These are phyloP conservation scores for Oryctes rhinoceros DNA, from an alignment of 1,140 invertebrate genomes.

Conservation along the genomic window DNA sequence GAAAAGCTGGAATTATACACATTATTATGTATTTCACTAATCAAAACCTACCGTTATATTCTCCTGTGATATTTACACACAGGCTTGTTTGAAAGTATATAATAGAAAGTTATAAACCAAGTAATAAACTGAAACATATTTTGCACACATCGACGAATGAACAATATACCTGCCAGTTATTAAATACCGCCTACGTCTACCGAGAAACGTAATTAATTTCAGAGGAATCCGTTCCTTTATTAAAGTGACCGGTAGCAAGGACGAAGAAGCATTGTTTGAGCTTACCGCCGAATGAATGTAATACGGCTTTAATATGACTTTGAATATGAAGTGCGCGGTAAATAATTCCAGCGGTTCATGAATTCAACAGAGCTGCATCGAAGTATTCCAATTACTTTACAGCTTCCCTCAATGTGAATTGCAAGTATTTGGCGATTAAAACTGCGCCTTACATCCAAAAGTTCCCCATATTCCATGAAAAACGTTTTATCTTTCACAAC, in stretches of 20 bases:
- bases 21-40: too few species aligned
- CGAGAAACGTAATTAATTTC: conserved; percentile 13
- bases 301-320: conserved; percentile 13
- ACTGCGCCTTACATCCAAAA: background rate
- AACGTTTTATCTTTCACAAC: background rate
- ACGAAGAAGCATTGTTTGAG: background rate
- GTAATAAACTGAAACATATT: background rate
- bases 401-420: background rate
- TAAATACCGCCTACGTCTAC: background rate
- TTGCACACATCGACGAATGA: background rate
- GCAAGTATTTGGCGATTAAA: background rate
- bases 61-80: too few species aligned
- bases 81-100: too few species aligned
- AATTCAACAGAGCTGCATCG: background rate
- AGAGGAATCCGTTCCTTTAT: conserved; percentile 16
- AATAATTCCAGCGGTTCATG: conserved; percentile 18
- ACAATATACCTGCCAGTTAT: background rate
- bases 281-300: conserved; percentile 17
- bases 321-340: conserved; percentile 23
- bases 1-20: too few species aligned
- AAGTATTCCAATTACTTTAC: background rate
- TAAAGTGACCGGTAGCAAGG: conserved; percentile 1
- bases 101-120: too few species aligned
- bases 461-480: background rate
- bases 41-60: too few species aligned